A percentile compares a stretch with the other conserved stretches of the same genome.
Conservation (phyloP, 1,140 invertebrate species). For the Trichogramma pretiosum region DNA sequence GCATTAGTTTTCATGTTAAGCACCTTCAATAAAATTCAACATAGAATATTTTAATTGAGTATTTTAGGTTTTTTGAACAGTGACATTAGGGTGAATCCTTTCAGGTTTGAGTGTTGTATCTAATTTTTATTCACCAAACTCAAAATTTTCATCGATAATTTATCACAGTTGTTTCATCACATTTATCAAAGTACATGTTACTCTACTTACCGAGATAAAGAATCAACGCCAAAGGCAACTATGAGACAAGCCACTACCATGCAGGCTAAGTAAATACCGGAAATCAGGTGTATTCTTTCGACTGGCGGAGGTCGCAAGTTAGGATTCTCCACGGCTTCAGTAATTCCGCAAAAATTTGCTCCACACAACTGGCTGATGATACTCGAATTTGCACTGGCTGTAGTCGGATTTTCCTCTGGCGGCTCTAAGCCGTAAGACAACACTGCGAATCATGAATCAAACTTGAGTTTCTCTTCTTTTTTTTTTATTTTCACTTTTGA, state of each 20-base stretch:
- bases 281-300: conserved; percentile 66
- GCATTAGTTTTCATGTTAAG: too few relatives aligned
- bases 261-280: conserved; percentile 74
- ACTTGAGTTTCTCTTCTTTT: too few relatives aligned
- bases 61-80: too few relatives aligned
- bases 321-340: conserved; percentile 47
- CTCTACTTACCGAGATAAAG: conserved; percentile 62
- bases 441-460: conserved; percentile 32
- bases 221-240: conserved; percentile 74
- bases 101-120: too few relatives aligned
- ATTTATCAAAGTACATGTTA: too few relatives aligned
- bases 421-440: conserved; percentile 37
- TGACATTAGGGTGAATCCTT: too few relatives aligned
- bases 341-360: conserved; percentile 61
- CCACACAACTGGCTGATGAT: conserved; percentile 55
- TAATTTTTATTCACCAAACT: too few relatives aligned
- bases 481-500: too few relatives aligned
- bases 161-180: too few relatives aligned
- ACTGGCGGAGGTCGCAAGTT: conserved; percentile 60
- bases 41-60: too few relatives aligned
- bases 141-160: neutral
- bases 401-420: conserved; percentile 19
- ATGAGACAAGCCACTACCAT: conserved; percentile 67
- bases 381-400: conserved; percentile 27
- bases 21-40: too few relatives aligned